Evolutionary conservation across 2,888 invertebrate genomes (phyloP), one percentile per base, ranked within the genome.

Genomic region (Mylabris sibirica): DNA sequence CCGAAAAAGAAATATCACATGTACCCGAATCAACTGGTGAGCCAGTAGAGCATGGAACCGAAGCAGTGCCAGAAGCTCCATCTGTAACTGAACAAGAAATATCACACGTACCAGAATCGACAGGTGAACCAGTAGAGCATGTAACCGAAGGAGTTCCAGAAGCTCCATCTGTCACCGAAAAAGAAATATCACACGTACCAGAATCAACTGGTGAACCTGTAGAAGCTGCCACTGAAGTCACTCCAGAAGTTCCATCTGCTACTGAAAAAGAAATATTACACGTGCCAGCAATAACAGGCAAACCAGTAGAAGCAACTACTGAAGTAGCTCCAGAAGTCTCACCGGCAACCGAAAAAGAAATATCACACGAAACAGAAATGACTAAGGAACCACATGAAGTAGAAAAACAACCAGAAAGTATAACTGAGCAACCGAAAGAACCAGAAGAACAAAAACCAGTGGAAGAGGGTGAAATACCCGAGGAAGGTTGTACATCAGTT

Each of bases 251-350:
- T 38, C 26, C 59, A 35, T 26, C 63, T 14, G 24, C n/a, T 64
- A 38, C 63, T 44, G 66, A 26, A n/a, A 59, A 49, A 44, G 44
- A 44, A 17, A 1, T 5, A n/a, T 17, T 8, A 38, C 38, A 14
- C 8, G 38, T 14, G 8, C 44, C 44, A 5, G 44, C 4, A 41
- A 14, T 14, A 41, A 41, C 41, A 3, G 64, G 66, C 38, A 34
- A 26, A 11, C 20, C 30, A 12, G 22, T 60, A 69, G 53, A 73
- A 72, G 41, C 26, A 4, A 4, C 49, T 8, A 59, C 62, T 22
- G 49, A 49, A 49, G 17, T 5, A 20, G 9, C 6, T 1, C 9
- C 49, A 9, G 17, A 14, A 44, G 14, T 17, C 2, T 6, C 44
- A n/a, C 4, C 44, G 14, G 20, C 17, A 9, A 49, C 49, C 17